Percentiles rank a stretch among this genome's conserved stretches.
These are phyloP conservation scores for Luperina testacea DNA, from an alignment of 2,888 invertebrate genomes.

Conservation along the genomic window DNA sequence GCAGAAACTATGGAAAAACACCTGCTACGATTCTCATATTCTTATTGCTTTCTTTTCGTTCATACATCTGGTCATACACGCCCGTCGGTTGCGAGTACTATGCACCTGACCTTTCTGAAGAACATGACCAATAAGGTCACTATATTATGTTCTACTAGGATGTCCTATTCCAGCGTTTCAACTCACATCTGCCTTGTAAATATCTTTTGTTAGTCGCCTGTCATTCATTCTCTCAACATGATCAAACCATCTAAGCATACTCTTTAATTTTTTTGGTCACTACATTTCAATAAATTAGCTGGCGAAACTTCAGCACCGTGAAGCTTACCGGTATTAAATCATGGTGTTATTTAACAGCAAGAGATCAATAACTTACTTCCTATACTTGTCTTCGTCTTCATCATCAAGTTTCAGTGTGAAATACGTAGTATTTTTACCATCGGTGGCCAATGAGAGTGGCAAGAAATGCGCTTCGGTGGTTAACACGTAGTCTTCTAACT, in stretches of 20 bases:
- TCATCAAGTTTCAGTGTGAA: constrained; percentile 87
- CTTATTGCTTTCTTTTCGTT: too few relatives aligned
- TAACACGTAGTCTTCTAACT: constrained; percentile 96
- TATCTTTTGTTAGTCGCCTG: not conserved
- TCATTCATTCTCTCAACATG: not conserved
- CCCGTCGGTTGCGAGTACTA: not conserved
- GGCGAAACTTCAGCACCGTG: not conserved
- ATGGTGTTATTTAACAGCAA: not conserved
- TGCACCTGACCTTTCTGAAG: not conserved
- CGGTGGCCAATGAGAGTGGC: constrained; percentile 94
- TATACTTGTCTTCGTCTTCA: constrained; percentile 84
- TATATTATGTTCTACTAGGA: not conserved
- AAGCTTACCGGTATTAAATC: not conserved
- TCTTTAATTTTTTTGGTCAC: too few relatives aligned
- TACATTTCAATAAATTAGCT: not conserved
- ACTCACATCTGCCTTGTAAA: not conserved
- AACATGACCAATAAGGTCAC: not conserved
- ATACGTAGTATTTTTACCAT: constrained; percentile 88
- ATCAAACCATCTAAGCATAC: not conserved
- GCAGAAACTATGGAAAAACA: not conserved
- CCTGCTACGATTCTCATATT: not conserved
- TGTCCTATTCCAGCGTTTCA: too few relatives aligned
- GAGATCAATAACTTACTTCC: constrained; percentile 77
- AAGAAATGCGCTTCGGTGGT: constrained; percentile 99
- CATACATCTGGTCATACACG: not conserved